phyloP scores from a whole-genome alignment of 2,888 invertebrate genomes.

The Endomychus coccineus region DNA sequence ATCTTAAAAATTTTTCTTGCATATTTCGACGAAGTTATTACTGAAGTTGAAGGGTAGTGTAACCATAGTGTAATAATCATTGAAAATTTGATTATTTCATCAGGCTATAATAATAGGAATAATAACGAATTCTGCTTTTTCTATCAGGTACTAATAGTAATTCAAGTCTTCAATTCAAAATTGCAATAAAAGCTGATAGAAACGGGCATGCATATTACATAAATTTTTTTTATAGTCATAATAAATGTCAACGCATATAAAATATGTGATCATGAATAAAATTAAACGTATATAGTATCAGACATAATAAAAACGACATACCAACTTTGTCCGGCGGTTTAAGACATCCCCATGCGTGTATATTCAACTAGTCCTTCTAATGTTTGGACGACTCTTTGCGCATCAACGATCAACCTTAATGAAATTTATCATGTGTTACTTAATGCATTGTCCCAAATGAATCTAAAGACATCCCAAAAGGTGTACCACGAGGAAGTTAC shows the following conservation, averaged over 20 bases:
- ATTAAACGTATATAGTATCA: constrained; percentile 17
- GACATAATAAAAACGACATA: constrained; percentile 22
- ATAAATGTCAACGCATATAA: constrained; percentile 29
- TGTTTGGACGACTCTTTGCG: constrained; percentile 38
- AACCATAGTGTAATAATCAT: too few species aligned
- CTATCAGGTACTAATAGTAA: too few species aligned
- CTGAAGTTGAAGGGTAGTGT: too few species aligned
- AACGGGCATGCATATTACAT: too few species aligned
- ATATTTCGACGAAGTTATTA: too few species aligned
- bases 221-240: constrained; percentile 23
- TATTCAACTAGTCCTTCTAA: constrained; percentile 29
- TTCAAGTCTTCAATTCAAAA: too few species aligned
- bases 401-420: constrained; percentile 35
- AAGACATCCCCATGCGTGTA: constrained; percentile 33
- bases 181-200: too few species aligned
- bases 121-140: too few species aligned
- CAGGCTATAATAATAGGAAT: too few species aligned
- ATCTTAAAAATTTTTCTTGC: too few species aligned
- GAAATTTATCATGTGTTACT: constrained; percentile 41
- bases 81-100: too few species aligned
- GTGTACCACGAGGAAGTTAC: constrained; percentile 28
- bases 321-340: constrained; percentile 32
- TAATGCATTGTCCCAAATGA: constrained; percentile 11
- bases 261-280: constrained; percentile 31
- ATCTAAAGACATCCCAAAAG: constrained; percentile 5